Base-by-base conservation (phyloP, 2,888 invertebrate genomes). In the Xestia rhomboidea region DNA sequence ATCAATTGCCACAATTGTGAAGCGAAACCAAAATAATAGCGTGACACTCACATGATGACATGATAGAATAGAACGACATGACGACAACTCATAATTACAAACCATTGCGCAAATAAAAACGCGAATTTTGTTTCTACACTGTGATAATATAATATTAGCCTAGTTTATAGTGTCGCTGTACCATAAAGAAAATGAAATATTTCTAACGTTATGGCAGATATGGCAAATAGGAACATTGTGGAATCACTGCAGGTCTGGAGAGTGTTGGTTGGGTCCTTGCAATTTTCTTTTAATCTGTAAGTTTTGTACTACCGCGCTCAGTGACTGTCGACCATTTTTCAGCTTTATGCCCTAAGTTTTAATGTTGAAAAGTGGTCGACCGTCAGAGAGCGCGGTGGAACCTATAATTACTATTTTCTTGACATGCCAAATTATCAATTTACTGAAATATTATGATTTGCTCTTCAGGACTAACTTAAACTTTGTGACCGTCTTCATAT, bases 1-100 rank as follows among this genome's bases (percentile, higher is more conserved):
- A 77, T 87, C 85, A 88, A 87, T 86, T 89, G 81, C 81, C 83
- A 84, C 87, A 91, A 90, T 90, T 89, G 87, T 85, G 83, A 84
- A 83, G 83, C 76, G 83, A 85, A 88, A 89, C 81, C 80, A 82
- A 87, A 85, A 87, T 88, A 84, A 88, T 86, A 83, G 77, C 70
- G 70, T 79, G 78, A 85, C 83, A 80, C 73, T 66, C 74, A 80
- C 78, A 69, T 77, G 77, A 76, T 70, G 70, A 46, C 1, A 41
- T 41, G 49, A 79, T 79, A 77, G 74, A 68, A 79, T 79, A 77
- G 74, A 68, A 49, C 66, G 70, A 73, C 76, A 85, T 76, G 73
- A 71, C 73, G 72, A 81, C 73, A 62, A 77, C 68, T 73, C 79
- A 75, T 82, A 60, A 86, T 80, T 78, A 64, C 85, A 54, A 70